These are phyloP conservation scores for Aplodontia rufa DNA, from an alignment of 2,113 vertebrate species.

Conservation along the genomic window DNA sequence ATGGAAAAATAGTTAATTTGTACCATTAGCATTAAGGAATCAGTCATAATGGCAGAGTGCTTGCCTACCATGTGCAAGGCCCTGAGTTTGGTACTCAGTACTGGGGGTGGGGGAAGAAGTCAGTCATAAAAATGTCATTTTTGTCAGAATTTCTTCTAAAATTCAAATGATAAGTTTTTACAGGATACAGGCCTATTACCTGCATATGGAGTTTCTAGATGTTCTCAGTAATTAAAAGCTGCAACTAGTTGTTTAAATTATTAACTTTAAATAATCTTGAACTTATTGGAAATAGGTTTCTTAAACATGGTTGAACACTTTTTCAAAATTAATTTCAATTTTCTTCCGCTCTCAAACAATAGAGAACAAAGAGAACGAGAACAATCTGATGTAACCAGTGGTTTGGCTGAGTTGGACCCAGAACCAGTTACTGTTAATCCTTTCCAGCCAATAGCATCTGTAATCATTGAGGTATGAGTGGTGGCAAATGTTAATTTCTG, in stretches of 20 bases:
- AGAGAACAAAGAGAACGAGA: constrained; percentile 88
- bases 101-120: no score
- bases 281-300: background rate
- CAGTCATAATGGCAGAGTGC: no score
- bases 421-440: constrained; percentile 87
- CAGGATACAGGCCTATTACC: background rate
- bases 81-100: no score
- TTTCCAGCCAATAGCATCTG: constrained; percentile 91
- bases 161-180: constrained; percentile 19
- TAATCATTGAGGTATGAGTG: constrained; percentile 89
- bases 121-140: background rate
- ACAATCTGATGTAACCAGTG: constrained; percentile 84
- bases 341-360: constrained; percentile 11
- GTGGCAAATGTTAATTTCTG: background rate
- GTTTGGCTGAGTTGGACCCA: constrained; percentile 79
- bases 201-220: background rate
- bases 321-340: constrained; percentile 34
- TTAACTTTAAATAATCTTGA: background rate
- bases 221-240: background rate
- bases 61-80: no score
- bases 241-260: background rate
- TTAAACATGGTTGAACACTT: constrained; percentile 2
- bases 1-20: constrained; percentile 5
- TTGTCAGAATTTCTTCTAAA: constrained; percentile 4
- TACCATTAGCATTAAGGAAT: background rate